A percentile compares a stretch with the other conserved stretches of the same genome.
Evolutionary conservation across 2,113 vertebrate species (phyloP).

Genomic region (Actenoides lindsayi): DNA sequence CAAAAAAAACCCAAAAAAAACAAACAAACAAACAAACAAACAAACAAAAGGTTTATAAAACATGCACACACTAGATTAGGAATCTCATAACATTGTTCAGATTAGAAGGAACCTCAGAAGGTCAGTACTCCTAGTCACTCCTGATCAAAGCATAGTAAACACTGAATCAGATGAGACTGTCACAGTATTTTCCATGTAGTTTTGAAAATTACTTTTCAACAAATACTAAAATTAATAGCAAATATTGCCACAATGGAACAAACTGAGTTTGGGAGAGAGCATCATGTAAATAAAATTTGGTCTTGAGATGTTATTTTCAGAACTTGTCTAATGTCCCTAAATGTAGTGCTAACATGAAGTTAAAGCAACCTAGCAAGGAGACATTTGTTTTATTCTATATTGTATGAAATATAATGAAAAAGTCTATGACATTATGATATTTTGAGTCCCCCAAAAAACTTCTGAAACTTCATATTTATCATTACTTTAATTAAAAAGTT

Average conservation of each 20-base stretch:
- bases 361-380: background rate
- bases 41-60: background rate
- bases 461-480: background rate
- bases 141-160: background rate
- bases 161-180: background rate
- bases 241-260: background rate
- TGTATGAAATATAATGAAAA: background rate
- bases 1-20: too few relatives aligned
- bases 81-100: background rate
- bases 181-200: background rate
- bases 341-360: background rate
- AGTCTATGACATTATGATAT: accelerated
- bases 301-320: background rate
- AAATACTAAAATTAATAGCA: background rate
- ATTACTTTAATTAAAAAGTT: background rate
- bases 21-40: too few relatives aligned
- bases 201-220: background rate
- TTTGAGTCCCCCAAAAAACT: background rate
- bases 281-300: background rate
- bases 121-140: background rate
- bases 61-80: too few relatives aligned
- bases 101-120: background rate
- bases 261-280: background rate
- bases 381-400: background rate
- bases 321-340: background rate